Conservation (phyloP, 2,888 invertebrate species). For the Tachina fera region DNA sequence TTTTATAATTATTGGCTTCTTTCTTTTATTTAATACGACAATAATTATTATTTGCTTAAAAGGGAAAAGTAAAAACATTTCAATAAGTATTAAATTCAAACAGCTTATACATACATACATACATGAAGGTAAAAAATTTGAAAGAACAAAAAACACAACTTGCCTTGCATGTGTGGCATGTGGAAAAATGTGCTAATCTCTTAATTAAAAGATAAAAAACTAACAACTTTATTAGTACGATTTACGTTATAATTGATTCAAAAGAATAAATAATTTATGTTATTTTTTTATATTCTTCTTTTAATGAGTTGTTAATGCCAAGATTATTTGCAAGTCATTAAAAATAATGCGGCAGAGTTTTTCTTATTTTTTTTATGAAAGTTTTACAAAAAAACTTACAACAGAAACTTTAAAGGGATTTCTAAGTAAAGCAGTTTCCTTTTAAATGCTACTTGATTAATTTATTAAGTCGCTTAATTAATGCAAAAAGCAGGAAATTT, state of each 20-base stretch:
- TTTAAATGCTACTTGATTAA: too few relatives aligned
- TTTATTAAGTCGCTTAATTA: too few relatives aligned
- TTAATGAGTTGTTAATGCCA: neutral
- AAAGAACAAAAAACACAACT: constrained; percentile 8
- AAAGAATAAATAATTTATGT: constrained; percentile 36
- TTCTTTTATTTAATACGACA: constrained; percentile 1
- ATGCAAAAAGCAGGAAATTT: too few relatives aligned
- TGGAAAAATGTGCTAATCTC: constrained; percentile 33
- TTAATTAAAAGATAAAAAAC: constrained; percentile 44
- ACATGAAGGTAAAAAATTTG: neutral
- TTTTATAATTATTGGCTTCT: constrained; percentile 3
- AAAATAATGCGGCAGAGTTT: neutral
- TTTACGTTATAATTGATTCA: constrained; percentile 32
- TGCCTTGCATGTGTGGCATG: constrained; percentile 17
- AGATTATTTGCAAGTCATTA: neutral
- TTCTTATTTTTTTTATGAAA: neutral
- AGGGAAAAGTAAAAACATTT: constrained; percentile 25
- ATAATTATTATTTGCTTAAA: constrained; percentile 43
- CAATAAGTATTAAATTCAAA: constrained; percentile 47
- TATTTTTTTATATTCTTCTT: neutral
- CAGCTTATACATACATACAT: constrained; percentile 15
- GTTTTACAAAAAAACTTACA: neutral
- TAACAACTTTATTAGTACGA: constrained; percentile 18
- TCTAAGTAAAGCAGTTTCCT: too few relatives aligned
- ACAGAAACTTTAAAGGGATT: neutral